Conservation (phyloP, 1,140 invertebrate genomes). For the Scaptomyza montana region DNA sequence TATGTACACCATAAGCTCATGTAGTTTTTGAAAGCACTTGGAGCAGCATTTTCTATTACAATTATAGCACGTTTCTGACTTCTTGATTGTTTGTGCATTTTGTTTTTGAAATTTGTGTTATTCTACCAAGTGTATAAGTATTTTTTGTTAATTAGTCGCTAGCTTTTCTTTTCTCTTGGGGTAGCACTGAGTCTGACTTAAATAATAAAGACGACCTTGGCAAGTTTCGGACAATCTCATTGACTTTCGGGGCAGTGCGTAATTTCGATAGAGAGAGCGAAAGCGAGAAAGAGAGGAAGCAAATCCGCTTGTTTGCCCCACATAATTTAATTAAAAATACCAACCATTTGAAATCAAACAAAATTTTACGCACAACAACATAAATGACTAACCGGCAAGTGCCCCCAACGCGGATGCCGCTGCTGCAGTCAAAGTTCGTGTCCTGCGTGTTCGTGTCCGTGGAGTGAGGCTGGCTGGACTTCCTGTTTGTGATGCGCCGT, state of each 20-base stretch:
- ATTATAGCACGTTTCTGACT: too few species aligned
- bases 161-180: too few species aligned
- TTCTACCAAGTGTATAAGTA: neutral
- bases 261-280: neutral
- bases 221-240: neutral
- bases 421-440: constrained; percentile 8
- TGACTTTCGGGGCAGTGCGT: too few species aligned
- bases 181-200: too few species aligned
- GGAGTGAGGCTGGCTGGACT: neutral
- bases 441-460: too few species aligned
- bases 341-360: constrained; percentile 61
- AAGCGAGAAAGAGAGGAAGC: neutral
- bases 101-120: constrained; percentile 1
- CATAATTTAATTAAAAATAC: constrained; percentile 66
- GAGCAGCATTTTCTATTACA: too few species aligned
- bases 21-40: too few species aligned
- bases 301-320: constrained; percentile 33
- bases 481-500: neutral
- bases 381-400: constrained; percentile 47
- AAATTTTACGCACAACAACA: constrained; percentile 56
- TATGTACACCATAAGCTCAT: too few species aligned
- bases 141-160: too few species aligned
- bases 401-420: constrained; percentile 30
- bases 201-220: too few species aligned
- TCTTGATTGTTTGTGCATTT: too few species aligned